Evolutionary conservation across 1,140 invertebrate species (phyloP).

Genomic region (Drosophila azteca): DNA sequence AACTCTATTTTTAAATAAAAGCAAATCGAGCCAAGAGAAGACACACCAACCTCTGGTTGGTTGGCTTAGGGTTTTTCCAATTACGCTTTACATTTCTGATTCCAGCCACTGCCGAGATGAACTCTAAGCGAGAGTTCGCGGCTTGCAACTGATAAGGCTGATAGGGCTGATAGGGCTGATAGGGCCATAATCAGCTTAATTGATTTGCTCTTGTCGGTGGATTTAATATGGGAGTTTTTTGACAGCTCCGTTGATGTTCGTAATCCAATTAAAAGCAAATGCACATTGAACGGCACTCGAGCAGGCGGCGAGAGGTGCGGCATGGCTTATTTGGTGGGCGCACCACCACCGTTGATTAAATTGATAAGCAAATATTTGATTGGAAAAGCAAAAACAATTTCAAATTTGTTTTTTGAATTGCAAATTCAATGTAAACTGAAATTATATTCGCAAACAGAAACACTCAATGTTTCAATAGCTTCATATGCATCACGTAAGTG

Average conservation of each 20-base stretch:
- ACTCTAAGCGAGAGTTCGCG: too few species aligned
- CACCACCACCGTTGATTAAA: constrained; percentile 6
- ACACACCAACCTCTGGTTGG: constrained; percentile 19
- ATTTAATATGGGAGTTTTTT: constrained; percentile 42
- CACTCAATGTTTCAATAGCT: too few species aligned
- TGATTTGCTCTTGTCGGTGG: constrained; percentile 28
- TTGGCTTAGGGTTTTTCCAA: neutral
- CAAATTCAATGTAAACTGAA: neutral
- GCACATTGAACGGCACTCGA: constrained; percentile 39
- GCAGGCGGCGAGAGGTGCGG: constrained; percentile 21
- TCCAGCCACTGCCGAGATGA: too few species aligned
- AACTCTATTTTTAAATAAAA: constrained; percentile 44
- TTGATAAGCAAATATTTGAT: neutral
- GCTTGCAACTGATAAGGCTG: neutral
- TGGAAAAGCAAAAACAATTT: neutral
- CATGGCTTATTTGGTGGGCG: constrained; percentile 6
- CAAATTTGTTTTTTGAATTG: neutral
- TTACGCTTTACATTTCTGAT: too few species aligned
- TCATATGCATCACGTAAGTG: too few species aligned
- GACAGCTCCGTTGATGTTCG: constrained; percentile 44
- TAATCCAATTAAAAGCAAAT: constrained; percentile 39
- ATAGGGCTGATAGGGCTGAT: too few species aligned
- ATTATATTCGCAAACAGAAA: too few species aligned
- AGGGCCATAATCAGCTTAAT: constrained; percentile 41
- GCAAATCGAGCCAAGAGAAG: constrained; percentile 26